These are phyloP conservation scores for Achroia grisella DNA, from an alignment of 1,140 invertebrate genomes.

Conservation along the genomic window DNA sequence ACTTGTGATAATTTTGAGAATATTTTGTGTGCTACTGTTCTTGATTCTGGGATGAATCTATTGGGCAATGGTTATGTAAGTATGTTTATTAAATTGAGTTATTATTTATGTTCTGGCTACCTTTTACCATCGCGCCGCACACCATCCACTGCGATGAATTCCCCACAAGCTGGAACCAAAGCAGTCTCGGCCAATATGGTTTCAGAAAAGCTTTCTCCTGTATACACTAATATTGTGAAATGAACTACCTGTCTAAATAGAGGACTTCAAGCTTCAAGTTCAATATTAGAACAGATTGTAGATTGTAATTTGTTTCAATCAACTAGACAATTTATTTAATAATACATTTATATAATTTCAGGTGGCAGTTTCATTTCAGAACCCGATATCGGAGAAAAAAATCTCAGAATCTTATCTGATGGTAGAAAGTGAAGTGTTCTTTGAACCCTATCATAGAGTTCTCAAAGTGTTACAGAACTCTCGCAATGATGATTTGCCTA, in stretches of 20 bases:
- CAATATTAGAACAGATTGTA: too few relatives aligned
- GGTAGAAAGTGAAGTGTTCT: slow-evolving; percentile 80
- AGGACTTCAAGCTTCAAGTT: too few relatives aligned
- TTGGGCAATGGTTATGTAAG: slow-evolving; percentile 56
- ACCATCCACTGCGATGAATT: too few relatives aligned
- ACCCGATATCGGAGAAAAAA: slow-evolving; percentile 36
- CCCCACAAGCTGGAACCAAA: too few relatives aligned
- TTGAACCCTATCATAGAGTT: slow-evolving; percentile 80
- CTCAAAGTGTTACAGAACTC: slow-evolving; percentile 75
- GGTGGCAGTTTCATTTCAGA: slow-evolving; percentile 49
- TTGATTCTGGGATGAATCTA: slow-evolving; percentile 69
- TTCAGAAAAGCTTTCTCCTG: too few relatives aligned
- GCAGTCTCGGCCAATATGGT: too few relatives aligned
- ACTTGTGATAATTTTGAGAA: slow-evolving; percentile 80
- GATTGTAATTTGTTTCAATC: not conserved
- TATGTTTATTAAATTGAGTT: slow-evolving; percentile 4
- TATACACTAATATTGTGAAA: too few relatives aligned
- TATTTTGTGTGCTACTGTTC: slow-evolving; percentile 81
- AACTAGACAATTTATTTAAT: not conserved
- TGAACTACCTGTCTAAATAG: too few relatives aligned
- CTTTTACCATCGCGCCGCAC: too few relatives aligned
- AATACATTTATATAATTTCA: slow-evolving; percentile 21
- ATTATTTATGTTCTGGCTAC: too few relatives aligned
- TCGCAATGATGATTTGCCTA: slow-evolving; percentile 74
- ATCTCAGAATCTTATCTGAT: slow-evolving; percentile 62